Evolutionary conservation across 2,113 vertebrate genomes (phyloP), one percentile per base, ranked within the genome.

Genomic region (Sorex fumeus): DNA sequence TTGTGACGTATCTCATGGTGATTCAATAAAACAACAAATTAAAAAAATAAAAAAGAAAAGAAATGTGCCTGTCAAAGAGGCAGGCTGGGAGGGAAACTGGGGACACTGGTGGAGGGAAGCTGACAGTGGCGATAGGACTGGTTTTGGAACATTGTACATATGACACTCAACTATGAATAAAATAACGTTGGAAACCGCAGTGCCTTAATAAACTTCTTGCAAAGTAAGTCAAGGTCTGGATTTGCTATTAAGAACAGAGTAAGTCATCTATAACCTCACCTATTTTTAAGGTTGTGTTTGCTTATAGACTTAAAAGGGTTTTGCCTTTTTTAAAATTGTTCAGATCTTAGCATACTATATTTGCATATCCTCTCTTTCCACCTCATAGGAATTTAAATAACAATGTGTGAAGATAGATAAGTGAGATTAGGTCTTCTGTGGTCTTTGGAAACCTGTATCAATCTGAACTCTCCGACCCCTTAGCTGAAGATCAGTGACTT

Each of bases 191-290:
- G 5, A 60, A 23, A 60, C 18, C 2, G 21, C 18, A 60, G 57
- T 4, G 57, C 57, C 18, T 6, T 23, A 60, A 60, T 23, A 60
- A 60, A 21, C 21, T 60, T 60, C 18, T 50, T 13, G 10, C 6
- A 60, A 53, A 53, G 53, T 84, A 84, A 84, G 57, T 70, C 69
- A 82, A 62, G 30, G 32, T 7, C 30, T 9, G n/a, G 34, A 64
- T 45, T 80, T 86, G 75, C 30, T 30, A 43, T 19, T 85, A 47
- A 86, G 60, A 91, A 85, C 21, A 82, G n/a, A 80, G 9, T 23
- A 21, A 67, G 19, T 60, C 34, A 57, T 47, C 27, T 87, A 12
- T 1, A 83, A 71, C 0, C 30, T 43, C n/a, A 64, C 2, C 47
- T 60, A 12, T 16, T 89, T 50, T 88, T 60, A 67, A 57, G 25